These are phyloP conservation scores for Crypturellus undulatus DNA, from an alignment of 2,113 vertebrate species.

Conservation along the genomic window DNA sequence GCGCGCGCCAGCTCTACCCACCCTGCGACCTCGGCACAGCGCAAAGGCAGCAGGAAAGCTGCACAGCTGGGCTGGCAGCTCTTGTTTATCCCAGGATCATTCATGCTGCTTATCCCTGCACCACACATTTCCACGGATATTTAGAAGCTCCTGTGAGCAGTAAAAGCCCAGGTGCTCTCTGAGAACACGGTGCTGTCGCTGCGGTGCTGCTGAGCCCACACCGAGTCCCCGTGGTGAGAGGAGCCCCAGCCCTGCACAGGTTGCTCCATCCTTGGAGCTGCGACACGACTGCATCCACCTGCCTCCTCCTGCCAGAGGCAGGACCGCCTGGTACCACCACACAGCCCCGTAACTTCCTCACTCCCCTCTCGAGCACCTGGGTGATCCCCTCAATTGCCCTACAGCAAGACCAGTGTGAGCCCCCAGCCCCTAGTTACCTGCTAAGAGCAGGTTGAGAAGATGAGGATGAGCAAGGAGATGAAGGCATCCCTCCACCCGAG, in stretches of 20 bases:
- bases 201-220: rapidly evolving
- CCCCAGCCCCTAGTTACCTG: background rate
- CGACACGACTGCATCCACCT: background rate
- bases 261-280: background rate
- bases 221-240: background rate
- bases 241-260: background rate
- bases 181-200: rapidly evolving
- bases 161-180: background rate
- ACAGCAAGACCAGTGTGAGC: background rate
- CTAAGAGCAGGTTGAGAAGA: background rate
- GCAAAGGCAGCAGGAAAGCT: background rate
- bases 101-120: background rate
- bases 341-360: background rate
- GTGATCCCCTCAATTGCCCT: background rate
- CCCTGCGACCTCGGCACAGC: background rate
- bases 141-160: background rate
- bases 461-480: background rate
- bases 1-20: conserved; percentile 2
- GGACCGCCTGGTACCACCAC: background rate
- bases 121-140: background rate
- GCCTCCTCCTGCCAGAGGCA: background rate
- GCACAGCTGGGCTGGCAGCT: background rate
- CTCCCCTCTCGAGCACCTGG: background rate
- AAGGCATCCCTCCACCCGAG: background rate
- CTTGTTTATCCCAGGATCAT: background rate